Percentiles rank a stretch among this genome's conserved stretches.
Evolutionary conservation across 2,113 vertebrate species (phyloP).

Genomic region (Triplophysa siluroides): DNA sequence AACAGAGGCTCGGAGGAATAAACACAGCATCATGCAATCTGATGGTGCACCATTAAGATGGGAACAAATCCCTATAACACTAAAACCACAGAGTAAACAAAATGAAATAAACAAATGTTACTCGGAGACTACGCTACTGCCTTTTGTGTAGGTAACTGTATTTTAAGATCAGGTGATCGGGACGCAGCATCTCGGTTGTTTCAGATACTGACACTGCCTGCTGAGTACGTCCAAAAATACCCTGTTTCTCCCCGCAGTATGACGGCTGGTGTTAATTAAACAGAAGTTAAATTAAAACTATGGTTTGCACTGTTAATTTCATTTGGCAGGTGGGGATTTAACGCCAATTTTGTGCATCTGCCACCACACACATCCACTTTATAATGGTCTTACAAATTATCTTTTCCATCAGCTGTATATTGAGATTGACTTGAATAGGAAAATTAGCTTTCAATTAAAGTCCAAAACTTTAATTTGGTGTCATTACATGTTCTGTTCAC

Average conservation of each 20-base stretch:
- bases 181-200: not conserved
- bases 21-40: conserved; percentile 64
- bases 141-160: not conserved
- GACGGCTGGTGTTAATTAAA: conserved; percentile 22
- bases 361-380: not conserved
- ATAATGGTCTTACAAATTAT: not conserved
- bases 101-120: not conserved
- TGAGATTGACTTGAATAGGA: not conserved
- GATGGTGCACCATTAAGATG: conserved; percentile 64
- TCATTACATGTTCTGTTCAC: too few species aligned
- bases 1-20: conserved; percentile 53
- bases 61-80: conserved; percentile 30
- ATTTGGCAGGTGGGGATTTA: not conserved
- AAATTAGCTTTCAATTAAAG: not conserved
- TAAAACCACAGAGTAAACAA: conserved; percentile 13
- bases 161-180: conserved; percentile 15
- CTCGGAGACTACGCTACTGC: not conserved
- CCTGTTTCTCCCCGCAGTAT: not conserved
- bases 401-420: not conserved
- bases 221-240: not conserved
- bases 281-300: not conserved
- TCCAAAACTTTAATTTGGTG: too few species aligned
- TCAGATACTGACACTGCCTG: not conserved
- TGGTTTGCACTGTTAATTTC: not conserved
- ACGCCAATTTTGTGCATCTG: not conserved